Evolutionary conservation across 1,140 invertebrate genomes (phyloP).

Genomic region (Mamestra configurata): DNA sequence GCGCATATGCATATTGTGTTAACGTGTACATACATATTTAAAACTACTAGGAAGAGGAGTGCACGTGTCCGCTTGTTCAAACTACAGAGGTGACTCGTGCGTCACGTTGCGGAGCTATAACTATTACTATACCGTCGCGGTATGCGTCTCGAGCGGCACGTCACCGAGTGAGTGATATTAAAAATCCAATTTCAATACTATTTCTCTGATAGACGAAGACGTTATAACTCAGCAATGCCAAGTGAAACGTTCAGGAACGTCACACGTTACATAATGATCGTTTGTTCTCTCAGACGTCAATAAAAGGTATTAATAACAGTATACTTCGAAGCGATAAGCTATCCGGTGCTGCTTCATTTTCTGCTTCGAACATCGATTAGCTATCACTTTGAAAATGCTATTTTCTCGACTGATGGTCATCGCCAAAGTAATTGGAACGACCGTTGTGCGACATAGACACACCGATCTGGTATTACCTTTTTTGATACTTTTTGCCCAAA

Average conservation of each 20-base stretch:
- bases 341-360: constrained; percentile 14
- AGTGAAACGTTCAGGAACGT: constrained; percentile 24
- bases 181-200: constrained; percentile 9
- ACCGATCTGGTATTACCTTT: constrained; percentile 76
- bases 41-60: constrained; percentile 72
- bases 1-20: constrained; percentile 67
- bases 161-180: constrained; percentile 34
- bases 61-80: constrained; percentile 57
- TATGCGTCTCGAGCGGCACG: neutral
- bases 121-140: neutral
- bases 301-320: constrained; percentile 36
- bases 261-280: constrained; percentile 39
- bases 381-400: constrained; percentile 48
- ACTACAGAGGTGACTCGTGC: constrained; percentile 56
- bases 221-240: constrained; percentile 14
- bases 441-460: constrained; percentile 75
- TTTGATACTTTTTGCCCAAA: constrained; percentile 84
- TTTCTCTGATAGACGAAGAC: constrained; percentile 14
- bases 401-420: constrained; percentile 55
- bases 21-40: constrained; percentile 64
- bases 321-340: constrained; percentile 13
- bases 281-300: constrained; percentile 30
- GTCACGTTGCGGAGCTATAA: constrained; percentile 38
- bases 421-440: constrained; percentile 73
- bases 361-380: constrained; percentile 10